A percentile compares a stretch with the other conserved stretches of the same genome.
Evolutionary conservation across 2,797 vertebrate species (phyloP).

Genomic region (Eupleurogrammus muticus): DNA sequence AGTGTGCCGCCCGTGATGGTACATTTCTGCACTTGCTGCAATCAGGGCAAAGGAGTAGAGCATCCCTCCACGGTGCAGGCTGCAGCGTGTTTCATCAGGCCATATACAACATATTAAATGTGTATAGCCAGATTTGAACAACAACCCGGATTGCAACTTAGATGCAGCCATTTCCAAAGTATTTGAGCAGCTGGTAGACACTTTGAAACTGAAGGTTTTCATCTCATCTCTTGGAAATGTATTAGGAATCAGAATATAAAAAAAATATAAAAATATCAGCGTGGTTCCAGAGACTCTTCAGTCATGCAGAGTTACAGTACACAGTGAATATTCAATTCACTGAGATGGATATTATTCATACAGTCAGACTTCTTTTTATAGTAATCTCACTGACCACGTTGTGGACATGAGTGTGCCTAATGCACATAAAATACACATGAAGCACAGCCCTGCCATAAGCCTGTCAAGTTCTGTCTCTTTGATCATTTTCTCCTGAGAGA

Average conservation of each 20-base stretch:
- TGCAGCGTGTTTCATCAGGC: neutral
- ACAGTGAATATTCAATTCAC: constrained; percentile 2
- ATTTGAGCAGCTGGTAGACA: neutral
- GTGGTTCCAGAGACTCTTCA: constrained; percentile 13
- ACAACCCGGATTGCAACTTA: too few species aligned
- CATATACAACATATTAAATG: neutral
- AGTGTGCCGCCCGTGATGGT: constrained; percentile 1
- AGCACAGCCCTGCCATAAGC: neutral
- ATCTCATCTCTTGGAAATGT: constrained; percentile 14
- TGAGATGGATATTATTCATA: constrained; percentile 23
- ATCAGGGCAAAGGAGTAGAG: neutral
- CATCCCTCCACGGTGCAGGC: neutral
- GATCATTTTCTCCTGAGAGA: constrained; percentile 23
- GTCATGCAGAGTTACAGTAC: constrained; percentile 5
- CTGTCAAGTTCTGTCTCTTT: constrained; percentile 25
- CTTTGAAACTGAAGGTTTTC: constrained; percentile 15
- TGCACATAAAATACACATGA: neutral
- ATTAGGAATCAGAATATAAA: constrained; percentile 26
- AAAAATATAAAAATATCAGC: neutral
- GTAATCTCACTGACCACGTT: neutral
- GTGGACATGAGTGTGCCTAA: constrained; percentile 2
- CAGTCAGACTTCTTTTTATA: constrained; percentile 2
- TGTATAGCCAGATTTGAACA: neutral
- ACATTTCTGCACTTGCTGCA: constrained; percentile 1
- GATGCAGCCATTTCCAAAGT: neutral